Evolutionary conservation across 2,888 invertebrate species (phyloP).

Genomic region (Meloe dianella): DNA sequence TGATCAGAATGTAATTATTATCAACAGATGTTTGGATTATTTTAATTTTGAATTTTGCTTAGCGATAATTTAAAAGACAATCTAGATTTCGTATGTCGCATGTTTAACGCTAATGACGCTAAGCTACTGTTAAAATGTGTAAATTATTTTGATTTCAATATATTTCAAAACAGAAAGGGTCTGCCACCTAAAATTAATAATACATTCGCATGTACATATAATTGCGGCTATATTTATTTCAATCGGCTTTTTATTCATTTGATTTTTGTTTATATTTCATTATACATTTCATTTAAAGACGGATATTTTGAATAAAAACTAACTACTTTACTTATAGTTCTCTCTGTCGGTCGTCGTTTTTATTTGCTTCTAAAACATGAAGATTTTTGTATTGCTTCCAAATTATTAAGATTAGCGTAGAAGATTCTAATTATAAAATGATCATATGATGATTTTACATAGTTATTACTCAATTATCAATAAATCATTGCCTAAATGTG

Average conservation of each 20-base stretch:
- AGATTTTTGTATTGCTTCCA: too few species aligned
- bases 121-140: neutral
- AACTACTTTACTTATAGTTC: neutral
- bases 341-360: constrained; percentile 9
- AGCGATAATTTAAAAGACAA: too few species aligned
- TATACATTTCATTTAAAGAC: neutral
- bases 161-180: neutral
- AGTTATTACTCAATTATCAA: too few species aligned
- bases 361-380: constrained; percentile 26
- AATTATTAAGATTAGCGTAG: too few species aligned
- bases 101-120: neutral
- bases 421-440: too few species aligned
- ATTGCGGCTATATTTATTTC: constrained; percentile 19
- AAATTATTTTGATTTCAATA: neutral
- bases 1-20: too few species aligned
- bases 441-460: too few species aligned
- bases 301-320: neutral
- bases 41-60: too few species aligned
- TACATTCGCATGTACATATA: constrained; percentile 27
- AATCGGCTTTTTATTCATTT: neutral
- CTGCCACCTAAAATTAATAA: constrained; percentile 24
- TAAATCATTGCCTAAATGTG: too few species aligned
- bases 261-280: too few species aligned
- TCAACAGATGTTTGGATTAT: too few species aligned
- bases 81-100: neutral